Evolutionary conservation across 2,113 vertebrate species (phyloP).

Genomic region (Corythoichthys haematopterus): DNA sequence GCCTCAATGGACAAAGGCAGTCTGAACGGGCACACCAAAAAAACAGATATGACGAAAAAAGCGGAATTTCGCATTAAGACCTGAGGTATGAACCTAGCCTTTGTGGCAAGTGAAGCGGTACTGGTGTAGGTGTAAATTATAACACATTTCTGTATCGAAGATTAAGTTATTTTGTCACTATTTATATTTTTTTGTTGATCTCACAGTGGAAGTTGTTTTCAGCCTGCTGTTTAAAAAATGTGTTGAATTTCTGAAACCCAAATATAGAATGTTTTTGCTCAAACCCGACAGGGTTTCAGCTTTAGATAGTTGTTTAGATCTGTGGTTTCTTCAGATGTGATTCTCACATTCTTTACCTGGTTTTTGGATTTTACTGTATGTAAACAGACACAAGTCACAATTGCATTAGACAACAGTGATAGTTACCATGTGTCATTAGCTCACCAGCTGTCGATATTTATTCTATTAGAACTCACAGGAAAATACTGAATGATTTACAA

Average conservation of each 20-base stretch:
- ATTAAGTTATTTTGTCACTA: slow-evolving; percentile 10
- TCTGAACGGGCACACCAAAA: too few relatives aligned
- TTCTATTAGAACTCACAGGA: background rate
- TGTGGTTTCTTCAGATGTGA: slow-evolving; percentile 13
- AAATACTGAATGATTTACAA: background rate
- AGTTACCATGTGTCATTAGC: background rate
- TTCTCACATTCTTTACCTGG: too few relatives aligned
- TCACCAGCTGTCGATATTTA: background rate
- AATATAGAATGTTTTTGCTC: too few relatives aligned
- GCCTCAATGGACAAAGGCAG: too few relatives aligned
- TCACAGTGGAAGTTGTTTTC: background rate
- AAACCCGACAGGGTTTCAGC: fast-evolving
- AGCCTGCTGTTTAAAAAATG: background rate
- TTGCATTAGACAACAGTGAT: background rate
- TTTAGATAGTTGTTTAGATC: slow-evolving; percentile 12
- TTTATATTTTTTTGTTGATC: background rate
- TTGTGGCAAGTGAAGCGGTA: slow-evolving; percentile 48
- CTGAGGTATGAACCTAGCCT: too few relatives aligned
- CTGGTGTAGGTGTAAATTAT: slow-evolving; percentile 35
- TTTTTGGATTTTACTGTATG: slow-evolving; percentile 1
- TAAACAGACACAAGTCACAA: background rate
- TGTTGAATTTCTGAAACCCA: background rate
- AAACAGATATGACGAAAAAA: too few relatives aligned
- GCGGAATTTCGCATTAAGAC: too few relatives aligned
- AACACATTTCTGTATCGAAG: background rate